These are phyloP conservation scores for Eudemis profundana DNA, from an alignment of 2,888 invertebrate genomes.

Conservation along the genomic window DNA sequence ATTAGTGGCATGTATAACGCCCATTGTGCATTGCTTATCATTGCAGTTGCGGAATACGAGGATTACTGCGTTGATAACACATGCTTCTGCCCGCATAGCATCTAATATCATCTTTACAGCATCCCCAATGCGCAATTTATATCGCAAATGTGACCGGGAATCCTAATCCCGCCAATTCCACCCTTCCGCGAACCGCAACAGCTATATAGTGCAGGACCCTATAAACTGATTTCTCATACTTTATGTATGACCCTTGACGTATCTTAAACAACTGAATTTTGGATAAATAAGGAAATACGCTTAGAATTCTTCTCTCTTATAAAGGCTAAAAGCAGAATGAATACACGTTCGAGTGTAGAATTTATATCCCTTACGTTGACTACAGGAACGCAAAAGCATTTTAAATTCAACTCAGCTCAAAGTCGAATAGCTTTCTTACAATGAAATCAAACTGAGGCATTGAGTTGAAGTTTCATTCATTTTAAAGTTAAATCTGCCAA, in stretches of 20 bases:
- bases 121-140: slow-evolving; percentile 33
- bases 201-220: slow-evolving; percentile 9
- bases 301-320: not conserved
- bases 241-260: no score
- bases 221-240: no score
- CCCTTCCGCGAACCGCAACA: slow-evolving; percentile 29
- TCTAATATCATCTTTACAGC: slow-evolving; percentile 30
- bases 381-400: slow-evolving; percentile 31
- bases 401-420: slow-evolving; percentile 34
- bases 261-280: not conserved
- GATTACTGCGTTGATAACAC: slow-evolving; percentile 11
- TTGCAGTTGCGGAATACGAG: slow-evolving; percentile 11
- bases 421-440: slow-evolving; percentile 36
- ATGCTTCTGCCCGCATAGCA: not conserved
- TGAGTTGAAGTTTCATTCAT: slow-evolving; percentile 20
- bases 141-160: slow-evolving; percentile 25
- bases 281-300: not conserved
- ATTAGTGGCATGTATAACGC: slow-evolving; percentile 11
- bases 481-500: slow-evolving; percentile 20
- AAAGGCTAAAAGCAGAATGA: slow-evolving; percentile 14
- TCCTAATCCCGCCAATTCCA: slow-evolving; percentile 20
- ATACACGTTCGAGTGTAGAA: slow-evolving; percentile 14
- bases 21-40: slow-evolving; percentile 8
- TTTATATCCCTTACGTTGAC: slow-evolving; percentile 33
- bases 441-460: slow-evolving; percentile 28